Base-by-base conservation (phyloP, 2,797 vertebrate genomes). In the Enteromius treurensis region DNA sequence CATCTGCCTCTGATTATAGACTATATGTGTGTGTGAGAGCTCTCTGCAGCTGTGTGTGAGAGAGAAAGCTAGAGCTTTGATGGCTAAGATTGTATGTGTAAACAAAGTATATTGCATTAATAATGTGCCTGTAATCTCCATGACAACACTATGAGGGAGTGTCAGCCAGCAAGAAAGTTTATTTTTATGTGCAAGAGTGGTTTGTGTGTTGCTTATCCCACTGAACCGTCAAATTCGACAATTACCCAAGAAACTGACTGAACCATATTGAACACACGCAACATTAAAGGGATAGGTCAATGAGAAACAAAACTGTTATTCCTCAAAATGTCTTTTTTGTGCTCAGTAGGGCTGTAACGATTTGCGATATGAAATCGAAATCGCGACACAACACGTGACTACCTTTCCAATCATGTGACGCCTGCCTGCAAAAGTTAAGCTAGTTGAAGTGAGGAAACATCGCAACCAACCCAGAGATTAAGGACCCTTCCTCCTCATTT, bases 1-100 rank as follows among this genome's bases (percentile, higher is more conserved):
- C 83, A 85, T 88, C 77, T 86, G 87, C 77, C 77, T 47, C 80
- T 83, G 49, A 86, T 87, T 84, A 88, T 64, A 81, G 74, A 77
- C 65, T 67, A 14, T 23, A 1, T 29, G 75, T 71, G 53, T 64
- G 71, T 77, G 62, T 65, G 79, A 29, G 53, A 4, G 70, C 49
- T 47, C 29, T 71, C 70, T 64, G 76, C 29, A 70, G 60, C n/a
- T 55, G 58, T 65, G 55, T 75, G 75, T 68, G 47, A 42, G 60
- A 51, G 13, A 40, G 13, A 53, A 53, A 17, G 32, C 5, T n/a
- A 78, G 2, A 45, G 34, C 37, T 75, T 40, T 67, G 37, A 83
- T 42, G 47, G n/a, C 73, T 19, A 4, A 40, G 23, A 42, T 0
- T 42, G 47, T 83, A 23, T 40, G 82, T 60, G 75, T 45, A 23